phyloP scores from a whole-genome alignment of 1,140 invertebrate species.

The Tetramorium parvispinum region DNA sequence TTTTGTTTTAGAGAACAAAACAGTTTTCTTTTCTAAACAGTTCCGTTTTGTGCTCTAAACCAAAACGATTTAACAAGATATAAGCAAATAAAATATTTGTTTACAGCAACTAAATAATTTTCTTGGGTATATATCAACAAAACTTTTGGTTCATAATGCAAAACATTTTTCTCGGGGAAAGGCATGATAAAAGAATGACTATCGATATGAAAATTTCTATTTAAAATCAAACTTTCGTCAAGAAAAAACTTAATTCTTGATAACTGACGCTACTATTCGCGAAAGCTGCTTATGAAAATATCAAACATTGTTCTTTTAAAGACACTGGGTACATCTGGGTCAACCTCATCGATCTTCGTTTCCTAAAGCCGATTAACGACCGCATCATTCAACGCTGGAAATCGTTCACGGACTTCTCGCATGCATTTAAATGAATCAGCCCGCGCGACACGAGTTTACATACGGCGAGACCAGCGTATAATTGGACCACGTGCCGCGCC shows the following conservation, averaged over 20 bases:
- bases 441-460: background rate
- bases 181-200: background rate
- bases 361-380: background rate
- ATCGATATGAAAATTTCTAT: background rate
- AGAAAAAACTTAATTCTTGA: background rate
- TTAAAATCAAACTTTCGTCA: background rate
- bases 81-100: too few relatives aligned
- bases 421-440: slow-evolving; percentile 16
- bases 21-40: too few relatives aligned
- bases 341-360: background rate
- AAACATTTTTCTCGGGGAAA: too few relatives aligned
- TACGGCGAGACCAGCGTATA: slow-evolving; percentile 19
- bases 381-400: background rate
- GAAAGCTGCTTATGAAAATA: background rate
- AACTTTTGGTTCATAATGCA: too few relatives aligned
- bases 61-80: too few relatives aligned
- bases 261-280: background rate
- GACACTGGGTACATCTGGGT: background rate
- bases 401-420: background rate
- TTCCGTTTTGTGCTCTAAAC: too few relatives aligned
- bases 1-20: too few relatives aligned
- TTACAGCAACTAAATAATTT: too few relatives aligned
- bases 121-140: too few relatives aligned
- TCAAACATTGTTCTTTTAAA: background rate
- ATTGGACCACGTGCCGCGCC: slow-evolving; percentile 38